Base-by-base conservation (phyloP, 1,140 invertebrate species). In the Dreissena polymorpha region DNA sequence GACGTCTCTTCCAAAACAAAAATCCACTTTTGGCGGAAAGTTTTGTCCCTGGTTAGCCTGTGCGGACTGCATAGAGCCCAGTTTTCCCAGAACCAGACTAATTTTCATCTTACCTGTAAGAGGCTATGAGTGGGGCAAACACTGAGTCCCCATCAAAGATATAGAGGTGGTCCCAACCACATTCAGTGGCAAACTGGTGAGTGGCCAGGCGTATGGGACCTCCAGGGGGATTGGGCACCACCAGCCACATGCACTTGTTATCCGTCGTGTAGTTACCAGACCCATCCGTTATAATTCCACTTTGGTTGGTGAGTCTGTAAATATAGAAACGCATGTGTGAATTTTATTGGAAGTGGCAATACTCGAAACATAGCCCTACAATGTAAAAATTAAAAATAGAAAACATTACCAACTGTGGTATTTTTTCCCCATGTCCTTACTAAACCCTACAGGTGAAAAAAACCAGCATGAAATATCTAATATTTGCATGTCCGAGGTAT, bases 131-230 rank as follows among this genome's bases (percentile, higher is more conserved):
- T n/a, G 96, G 96, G 64, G 97, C 96, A 90, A 97, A 96, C 8
- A 98, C 96, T 89, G 97, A 98, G 93, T 98, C 97, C 13, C 98
- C 98, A 94, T 99, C 98, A 92, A 97, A 99, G 80, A 99, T 96
- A 93, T 99, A 99, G 83, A 99, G 94, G 93, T 99, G 97, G 94
- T 99, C 98, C 98, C 98, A 99, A 67, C 97, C 97, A 93, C 98
- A 99, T 95, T 99, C 98, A 0, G 98, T 99, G 63, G 97, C 97
- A 94, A 99, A 99, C 92, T 97, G 96, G 76, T 90, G 75, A 63
- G 94, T 87, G 25, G 90, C 85, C 18, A 94, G 85, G 69, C 90
- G 78, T 39, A 94, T 88, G 60, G 90, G 88, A 21, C 39, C 55
- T 29, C 87, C 92, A 10, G 87, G 69, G 73, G 91, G 87, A 25